phyloP scores from a whole-genome alignment of 1,140 invertebrate genomes.

The Leptopilina clavipes region DNA sequence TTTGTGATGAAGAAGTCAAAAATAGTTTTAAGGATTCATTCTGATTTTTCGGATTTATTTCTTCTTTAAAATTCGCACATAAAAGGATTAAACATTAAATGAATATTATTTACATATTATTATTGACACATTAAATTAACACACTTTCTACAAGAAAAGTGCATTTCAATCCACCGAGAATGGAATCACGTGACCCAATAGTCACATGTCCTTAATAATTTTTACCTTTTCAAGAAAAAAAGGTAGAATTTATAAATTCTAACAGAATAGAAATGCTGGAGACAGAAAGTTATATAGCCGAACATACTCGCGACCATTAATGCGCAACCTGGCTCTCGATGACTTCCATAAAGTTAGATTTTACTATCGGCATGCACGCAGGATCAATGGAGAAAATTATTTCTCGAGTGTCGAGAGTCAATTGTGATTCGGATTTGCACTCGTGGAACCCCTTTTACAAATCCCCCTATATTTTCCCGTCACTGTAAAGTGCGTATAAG shows the following conservation, averaged over 20 bases:
- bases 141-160: too few relatives aligned
- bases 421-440: slow-evolving; percentile 31
- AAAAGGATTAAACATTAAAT: too few relatives aligned
- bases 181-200: too few relatives aligned
- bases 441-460: slow-evolving; percentile 41
- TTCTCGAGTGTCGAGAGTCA: slow-evolving; percentile 40
- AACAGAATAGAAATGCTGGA: background rate
- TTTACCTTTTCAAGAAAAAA: too few relatives aligned
- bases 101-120: too few relatives aligned
- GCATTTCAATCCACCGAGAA: too few relatives aligned
- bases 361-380: slow-evolving; percentile 25
- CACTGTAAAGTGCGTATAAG: slow-evolving; percentile 49
- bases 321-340: background rate
- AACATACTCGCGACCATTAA: background rate
- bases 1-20: too few relatives aligned
- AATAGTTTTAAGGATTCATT: too few relatives aligned
- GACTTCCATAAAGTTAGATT: slow-evolving; percentile 27
- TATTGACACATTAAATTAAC: too few relatives aligned
- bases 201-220: too few relatives aligned
- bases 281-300: background rate
- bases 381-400: slow-evolving; percentile 29
- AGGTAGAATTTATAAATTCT: background rate
- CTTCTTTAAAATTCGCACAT: too few relatives aligned
- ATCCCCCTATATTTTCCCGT: slow-evolving; percentile 52
- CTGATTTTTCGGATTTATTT: too few relatives aligned